Percentiles rank a stretch among this genome's conserved stretches.
phyloP scores from a whole-genome alignment of 2,113 vertebrate species.

The Buteo buteo region DNA sequence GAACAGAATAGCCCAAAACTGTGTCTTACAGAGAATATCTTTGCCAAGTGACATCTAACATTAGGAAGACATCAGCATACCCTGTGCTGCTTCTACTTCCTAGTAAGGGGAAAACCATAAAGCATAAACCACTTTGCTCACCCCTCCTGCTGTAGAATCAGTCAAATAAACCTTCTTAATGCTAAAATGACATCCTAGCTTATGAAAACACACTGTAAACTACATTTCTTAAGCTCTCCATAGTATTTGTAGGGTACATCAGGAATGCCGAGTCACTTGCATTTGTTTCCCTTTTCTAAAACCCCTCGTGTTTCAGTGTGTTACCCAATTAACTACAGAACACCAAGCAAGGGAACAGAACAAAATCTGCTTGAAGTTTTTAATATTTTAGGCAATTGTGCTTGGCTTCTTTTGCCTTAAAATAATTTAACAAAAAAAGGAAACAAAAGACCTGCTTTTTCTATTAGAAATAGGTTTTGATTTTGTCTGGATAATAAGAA shows the following conservation, averaged over 20 bases:
- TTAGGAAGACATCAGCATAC: background rate
- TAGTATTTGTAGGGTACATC: background rate
- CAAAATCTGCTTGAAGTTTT: background rate
- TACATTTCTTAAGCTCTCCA: background rate
- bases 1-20: background rate
- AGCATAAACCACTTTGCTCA: background rate
- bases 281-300: background rate
- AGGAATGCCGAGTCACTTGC: background rate
- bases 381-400: background rate
- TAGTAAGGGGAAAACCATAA: background rate
- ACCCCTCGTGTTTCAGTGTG: accelerated
- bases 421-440: background rate
- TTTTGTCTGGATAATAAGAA: slow-evolving; percentile 18
- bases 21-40: background rate
- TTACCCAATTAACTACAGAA: background rate
- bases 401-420: background rate
- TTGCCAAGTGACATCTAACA: background rate
- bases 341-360: background rate
- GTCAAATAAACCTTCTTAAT: background rate
- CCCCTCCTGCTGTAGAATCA: background rate
- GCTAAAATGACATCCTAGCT: background rate
- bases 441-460: background rate
- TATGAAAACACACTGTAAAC: background rate
- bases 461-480: background rate
- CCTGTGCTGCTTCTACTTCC: background rate